These are phyloP conservation scores for Spodoptera frugiperda DNA, from an alignment of 1,140 invertebrate genomes.

Conservation along the genomic window DNA sequence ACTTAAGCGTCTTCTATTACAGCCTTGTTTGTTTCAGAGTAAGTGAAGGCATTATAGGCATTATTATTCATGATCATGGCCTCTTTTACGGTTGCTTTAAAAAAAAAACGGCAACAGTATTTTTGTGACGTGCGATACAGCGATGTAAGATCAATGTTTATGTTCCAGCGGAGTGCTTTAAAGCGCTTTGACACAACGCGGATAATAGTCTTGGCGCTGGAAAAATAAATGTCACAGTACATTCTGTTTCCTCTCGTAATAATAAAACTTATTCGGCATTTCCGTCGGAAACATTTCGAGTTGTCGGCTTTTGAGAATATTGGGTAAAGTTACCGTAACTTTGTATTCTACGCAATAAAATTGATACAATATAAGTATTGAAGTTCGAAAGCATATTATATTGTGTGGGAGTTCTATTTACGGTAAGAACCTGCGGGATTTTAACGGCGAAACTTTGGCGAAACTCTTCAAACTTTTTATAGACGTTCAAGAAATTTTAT, in stretches of 20 bases:
- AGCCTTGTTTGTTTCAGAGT: constrained; percentile 17
- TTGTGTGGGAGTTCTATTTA: neutral
- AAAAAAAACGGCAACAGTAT: constrained; percentile 18
- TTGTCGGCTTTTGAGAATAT: neutral
- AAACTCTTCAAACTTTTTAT: constrained; percentile 15
- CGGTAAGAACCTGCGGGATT: neutral
- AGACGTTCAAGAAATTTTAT: neutral
- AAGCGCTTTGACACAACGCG: constrained; percentile 12
- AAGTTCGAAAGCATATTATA: constrained; percentile 3
- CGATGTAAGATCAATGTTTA: constrained; percentile 20
- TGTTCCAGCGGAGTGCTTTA: constrained; percentile 9
- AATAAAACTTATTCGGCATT: neutral
- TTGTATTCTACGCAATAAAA: constrained; percentile 6
- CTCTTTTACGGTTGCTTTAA: constrained; percentile 13
- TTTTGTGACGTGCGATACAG: constrained; percentile 4
- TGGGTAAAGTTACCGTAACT: neutral
- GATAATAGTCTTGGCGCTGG: neutral
- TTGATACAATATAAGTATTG: neutral
- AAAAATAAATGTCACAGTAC: constrained; percentile 25
- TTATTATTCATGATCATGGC: constrained; percentile 41
- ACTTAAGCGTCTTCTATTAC: constrained; percentile 21
- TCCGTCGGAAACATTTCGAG: neutral
- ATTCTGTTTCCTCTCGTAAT: neutral
- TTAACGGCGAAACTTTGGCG: constrained; percentile 11
- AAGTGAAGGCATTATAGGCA: constrained; percentile 17